A percentile compares a stretch with the other conserved stretches of the same genome.
phyloP scores from a whole-genome alignment of 2,113 vertebrate genomes.

The Lota lota region DNA sequence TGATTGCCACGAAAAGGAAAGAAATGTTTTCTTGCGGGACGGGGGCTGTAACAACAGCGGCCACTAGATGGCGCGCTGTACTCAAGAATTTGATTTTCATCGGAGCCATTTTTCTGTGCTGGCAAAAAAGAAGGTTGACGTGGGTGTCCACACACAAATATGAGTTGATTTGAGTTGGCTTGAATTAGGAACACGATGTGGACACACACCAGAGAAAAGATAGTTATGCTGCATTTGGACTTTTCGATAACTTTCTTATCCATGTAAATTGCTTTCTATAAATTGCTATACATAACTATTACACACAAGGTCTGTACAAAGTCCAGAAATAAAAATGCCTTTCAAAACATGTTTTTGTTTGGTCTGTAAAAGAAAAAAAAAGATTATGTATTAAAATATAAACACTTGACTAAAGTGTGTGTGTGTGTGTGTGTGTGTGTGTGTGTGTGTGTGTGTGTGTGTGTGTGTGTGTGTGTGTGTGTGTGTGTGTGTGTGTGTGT shows the following conservation, averaged over 20 bases:
- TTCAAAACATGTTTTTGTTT: conserved; percentile 26
- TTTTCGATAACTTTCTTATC: conserved; percentile 65
- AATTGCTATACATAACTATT: conserved; percentile 59
- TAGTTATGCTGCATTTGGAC: conserved; percentile 57
- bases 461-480: background rate
- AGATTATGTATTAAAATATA: conserved; percentile 2
- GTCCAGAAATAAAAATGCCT: conserved; percentile 67
- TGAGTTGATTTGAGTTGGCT: conserved; percentile 37
- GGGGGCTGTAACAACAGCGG: conserved; percentile 22
- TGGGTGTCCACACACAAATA: background rate
- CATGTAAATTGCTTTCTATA: conserved; percentile 62
- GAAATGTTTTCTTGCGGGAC: conserved; percentile 18
- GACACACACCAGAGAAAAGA: conserved; percentile 29
- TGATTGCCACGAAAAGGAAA: too few species aligned
- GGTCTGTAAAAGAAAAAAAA: background rate
- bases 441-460: background rate
- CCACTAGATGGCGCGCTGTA: conserved; percentile 59
- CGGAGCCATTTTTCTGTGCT: conserved; percentile 47
- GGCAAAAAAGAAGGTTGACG: conserved; percentile 20
- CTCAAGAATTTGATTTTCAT: conserved; percentile 35
- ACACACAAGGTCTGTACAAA: conserved; percentile 55
- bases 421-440: background rate
- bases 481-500: background rate
- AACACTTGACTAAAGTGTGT: background rate
- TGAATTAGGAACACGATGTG: conserved; percentile 47